A percentile compares a stretch with the other conserved stretches of the same genome.
Conservation (phyloP, 2,113 vertebrate genomes). For the Fukomys damarensis region DNA sequence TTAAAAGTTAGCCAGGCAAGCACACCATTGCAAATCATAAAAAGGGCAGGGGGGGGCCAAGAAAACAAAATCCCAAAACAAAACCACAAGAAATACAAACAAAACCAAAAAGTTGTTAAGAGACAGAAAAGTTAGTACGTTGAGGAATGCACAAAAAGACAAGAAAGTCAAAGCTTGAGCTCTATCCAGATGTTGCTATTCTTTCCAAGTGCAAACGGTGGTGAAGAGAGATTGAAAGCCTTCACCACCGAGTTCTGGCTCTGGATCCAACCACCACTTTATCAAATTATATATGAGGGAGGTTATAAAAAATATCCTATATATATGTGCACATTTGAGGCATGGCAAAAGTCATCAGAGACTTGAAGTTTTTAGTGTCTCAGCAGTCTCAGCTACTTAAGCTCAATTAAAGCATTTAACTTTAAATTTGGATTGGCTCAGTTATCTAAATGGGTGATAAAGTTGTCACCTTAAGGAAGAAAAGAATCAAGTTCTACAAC, state of each 20-base stretch:
- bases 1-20: constrained; percentile 70
- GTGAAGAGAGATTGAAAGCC: background rate
- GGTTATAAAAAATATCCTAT: constrained; percentile 47
- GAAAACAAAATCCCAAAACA: background rate
- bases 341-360: constrained; percentile 25
- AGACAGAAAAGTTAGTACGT: background rate
- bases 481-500: background rate
- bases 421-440: constrained; percentile 62
- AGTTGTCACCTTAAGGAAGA: background rate
- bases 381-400: constrained; percentile 29
- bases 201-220: background rate
- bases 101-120: background rate
- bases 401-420: constrained; percentile 7
- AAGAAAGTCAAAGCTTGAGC: background rate
- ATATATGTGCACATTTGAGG: background rate
- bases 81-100: constrained; percentile 21
- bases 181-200: background rate
- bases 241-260: background rate
- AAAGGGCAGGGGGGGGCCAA: background rate
- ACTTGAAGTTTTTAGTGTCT: constrained; percentile 45
- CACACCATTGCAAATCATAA: constrained; percentile 58
- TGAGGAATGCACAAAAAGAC: constrained; percentile 8
- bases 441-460: constrained; percentile 46
- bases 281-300: background rate
- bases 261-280: background rate